Base-by-base conservation (phyloP, 2,797 vertebrate species). In the Margarornis squamiger region DNA sequence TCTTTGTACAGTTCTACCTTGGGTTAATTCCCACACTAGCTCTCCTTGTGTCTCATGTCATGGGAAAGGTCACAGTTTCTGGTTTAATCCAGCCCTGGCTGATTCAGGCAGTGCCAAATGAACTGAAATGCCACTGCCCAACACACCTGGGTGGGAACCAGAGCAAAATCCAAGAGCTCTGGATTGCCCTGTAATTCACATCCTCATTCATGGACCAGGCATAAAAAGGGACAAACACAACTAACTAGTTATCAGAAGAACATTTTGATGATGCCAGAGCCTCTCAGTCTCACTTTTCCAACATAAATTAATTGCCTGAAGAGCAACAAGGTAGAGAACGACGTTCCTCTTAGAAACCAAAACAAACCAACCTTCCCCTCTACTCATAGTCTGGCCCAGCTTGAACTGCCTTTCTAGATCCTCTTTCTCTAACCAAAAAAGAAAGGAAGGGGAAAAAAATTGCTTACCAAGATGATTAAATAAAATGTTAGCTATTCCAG, bases 381-480 rank as follows among this genome's bases (percentile, higher is more conserved):
- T 2, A 62, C 36, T 90, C 59, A 10, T 66, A 72, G 85, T 21
- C 83, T 90, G 73, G 71, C 52, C 49, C 61, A 78, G 62, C 54
- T 62, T 41, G 22, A 87, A 65, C 55, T 86, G 80, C 90, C 49
- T 71, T 70, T 91, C 86, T 81, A 93, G 51, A 93, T 86, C 84
- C 57, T 93, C 90, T 70, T 78, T 71, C 72, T 78, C 78, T 72
- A 76, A 92, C 75, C 73, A 39, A 68, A 89, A 96, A 92, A 74
- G 85, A 86, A 91, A 83, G 68, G 73, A 88, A 92, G 15, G 23
- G 21, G 15, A 12, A 4, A 32, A 77, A 96, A 95, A 93, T 32
- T 90, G 94, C 88, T 96, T 95, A 96, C 81, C 93, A 89, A 92
- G 95, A 97, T 96, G 96, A 97, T 97, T 96, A 97, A 97, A 97